Evolutionary conservation across 2,888 invertebrate genomes (phyloP).

Genomic region (Ichneumoninae sp.): DNA sequence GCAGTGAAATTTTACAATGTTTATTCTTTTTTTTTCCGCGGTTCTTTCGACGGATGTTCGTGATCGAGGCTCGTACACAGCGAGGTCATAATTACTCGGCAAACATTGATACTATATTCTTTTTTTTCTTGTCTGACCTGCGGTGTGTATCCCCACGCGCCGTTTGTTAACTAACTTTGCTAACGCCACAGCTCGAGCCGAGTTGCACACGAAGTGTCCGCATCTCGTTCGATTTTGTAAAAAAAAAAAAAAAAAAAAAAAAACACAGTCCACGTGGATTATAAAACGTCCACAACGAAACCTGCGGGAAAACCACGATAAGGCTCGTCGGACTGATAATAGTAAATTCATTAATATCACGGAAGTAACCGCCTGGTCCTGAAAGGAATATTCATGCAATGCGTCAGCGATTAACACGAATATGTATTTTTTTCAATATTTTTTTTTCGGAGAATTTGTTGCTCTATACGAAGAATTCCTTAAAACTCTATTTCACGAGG

Average conservation of each 20-base stretch:
- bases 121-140: constrained; percentile 52
- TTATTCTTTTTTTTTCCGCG: not conserved
- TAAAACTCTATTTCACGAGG: not conserved
- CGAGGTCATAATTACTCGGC: constrained; percentile 65
- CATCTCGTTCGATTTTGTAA: constrained; percentile 11
- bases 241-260: not conserved
- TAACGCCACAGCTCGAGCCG: constrained; percentile 4
- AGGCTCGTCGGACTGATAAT: not conserved
- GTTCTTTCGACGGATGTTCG: constrained; percentile 58
- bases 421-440: not conserved
- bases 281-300: not conserved
- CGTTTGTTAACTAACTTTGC: constrained; percentile 30
- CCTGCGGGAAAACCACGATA: not conserved
- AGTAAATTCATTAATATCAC: constrained; percentile 19
- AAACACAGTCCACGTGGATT: not conserved
- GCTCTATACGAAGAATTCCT: not conserved
- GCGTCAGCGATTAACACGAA: not conserved
- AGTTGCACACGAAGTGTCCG: not conserved
- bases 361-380: not conserved
- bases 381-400: not conserved
- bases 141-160: not conserved
- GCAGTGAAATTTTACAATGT: constrained; percentile 13
- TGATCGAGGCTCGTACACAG: constrained; percentile 67
- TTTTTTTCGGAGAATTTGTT: not conserved
- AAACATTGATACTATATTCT: constrained; percentile 63